A percentile compares a stretch with the other conserved stretches of the same genome.
phyloP scores from a whole-genome alignment of 2,888 invertebrate species.

The Apantesis nais region DNA sequence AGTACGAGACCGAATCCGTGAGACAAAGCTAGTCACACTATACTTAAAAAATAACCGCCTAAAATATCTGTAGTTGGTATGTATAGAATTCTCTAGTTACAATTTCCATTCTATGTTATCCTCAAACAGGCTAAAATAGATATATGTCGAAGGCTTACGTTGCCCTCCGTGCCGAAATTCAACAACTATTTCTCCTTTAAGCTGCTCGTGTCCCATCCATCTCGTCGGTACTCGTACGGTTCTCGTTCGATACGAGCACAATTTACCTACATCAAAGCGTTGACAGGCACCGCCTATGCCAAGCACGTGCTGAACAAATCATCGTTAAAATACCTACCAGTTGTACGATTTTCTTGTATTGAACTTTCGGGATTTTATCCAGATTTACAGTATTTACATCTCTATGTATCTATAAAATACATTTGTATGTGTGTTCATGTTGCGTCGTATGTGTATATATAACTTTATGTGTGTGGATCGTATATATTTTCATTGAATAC shows the following conservation, averaged over 20 bases:
- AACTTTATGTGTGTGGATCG: too few relatives aligned
- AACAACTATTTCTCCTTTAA: conserved; percentile 4
- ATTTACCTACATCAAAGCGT: conserved; percentile 67
- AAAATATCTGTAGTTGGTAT: not conserved
- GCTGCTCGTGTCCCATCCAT: conserved; percentile 38
- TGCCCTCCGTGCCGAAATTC: not conserved
- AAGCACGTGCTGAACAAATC: conserved; percentile 45
- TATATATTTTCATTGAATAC: too few relatives aligned
- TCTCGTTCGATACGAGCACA: conserved; percentile 55
- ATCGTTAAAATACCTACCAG: conserved; percentile 43
- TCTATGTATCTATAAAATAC: not conserved
- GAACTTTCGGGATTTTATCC: conserved; percentile 1
- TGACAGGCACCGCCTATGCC: conserved; percentile 46
- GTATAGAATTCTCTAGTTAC: not conserved
- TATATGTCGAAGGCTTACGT: not conserved
- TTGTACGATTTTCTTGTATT: conserved; percentile 6
- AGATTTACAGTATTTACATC: too few relatives aligned
- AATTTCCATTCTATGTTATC: not conserved
- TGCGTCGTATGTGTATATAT: too few relatives aligned
- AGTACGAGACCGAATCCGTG: not conserved
- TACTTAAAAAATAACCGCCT: not conserved
- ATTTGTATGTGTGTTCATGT: too few relatives aligned
- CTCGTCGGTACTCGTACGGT: conserved; percentile 36
- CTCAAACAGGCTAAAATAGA: not conserved
- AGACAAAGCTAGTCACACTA: not conserved